These are phyloP conservation scores for Sarotherodon lohbergeri DNA, from an alignment of 2,113 vertebrate genomes.

Conservation along the genomic window DNA sequence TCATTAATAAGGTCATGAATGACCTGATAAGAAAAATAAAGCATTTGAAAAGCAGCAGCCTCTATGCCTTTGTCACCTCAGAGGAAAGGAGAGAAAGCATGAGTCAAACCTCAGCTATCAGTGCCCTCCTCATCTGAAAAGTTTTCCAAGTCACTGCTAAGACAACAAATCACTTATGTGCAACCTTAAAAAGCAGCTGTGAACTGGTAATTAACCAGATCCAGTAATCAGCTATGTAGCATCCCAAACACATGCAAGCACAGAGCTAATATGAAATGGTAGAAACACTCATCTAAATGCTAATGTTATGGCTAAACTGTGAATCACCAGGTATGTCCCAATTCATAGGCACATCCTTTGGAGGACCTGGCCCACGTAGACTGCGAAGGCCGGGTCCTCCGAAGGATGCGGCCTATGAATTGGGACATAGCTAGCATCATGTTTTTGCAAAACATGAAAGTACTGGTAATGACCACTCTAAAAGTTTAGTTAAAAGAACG, in stretches of 20 bases:
- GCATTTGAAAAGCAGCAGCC: neutral
- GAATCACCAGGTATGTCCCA: neutral
- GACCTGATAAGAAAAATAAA: neutral
- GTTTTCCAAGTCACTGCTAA: neutral
- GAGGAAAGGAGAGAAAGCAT: neutral
- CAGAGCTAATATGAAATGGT: neutral
- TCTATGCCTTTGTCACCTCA: neutral
- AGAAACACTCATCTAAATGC: neutral
- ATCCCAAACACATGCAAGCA: neutral
- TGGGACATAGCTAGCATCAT: neutral
- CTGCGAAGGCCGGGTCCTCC: neutral
- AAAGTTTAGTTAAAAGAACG: neutral
- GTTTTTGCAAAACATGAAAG: neutral
- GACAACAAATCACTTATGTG: neutral
- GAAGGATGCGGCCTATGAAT: neutral
- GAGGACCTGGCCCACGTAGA: neutral
- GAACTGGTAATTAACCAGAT: neutral
- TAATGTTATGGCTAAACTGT: neutral
- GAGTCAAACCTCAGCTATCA: neutral
- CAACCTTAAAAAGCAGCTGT: neutral
- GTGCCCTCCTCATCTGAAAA: neutral
- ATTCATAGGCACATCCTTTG: neutral
- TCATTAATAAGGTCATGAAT: neutral
- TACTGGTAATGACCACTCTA: neutral
- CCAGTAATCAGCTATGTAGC: neutral